Percentiles rank a stretch among this genome's conserved stretches.
phyloP scores from a whole-genome alignment of 2,888 invertebrate genomes.

The Mesodorylaimus sp. region DNA sequence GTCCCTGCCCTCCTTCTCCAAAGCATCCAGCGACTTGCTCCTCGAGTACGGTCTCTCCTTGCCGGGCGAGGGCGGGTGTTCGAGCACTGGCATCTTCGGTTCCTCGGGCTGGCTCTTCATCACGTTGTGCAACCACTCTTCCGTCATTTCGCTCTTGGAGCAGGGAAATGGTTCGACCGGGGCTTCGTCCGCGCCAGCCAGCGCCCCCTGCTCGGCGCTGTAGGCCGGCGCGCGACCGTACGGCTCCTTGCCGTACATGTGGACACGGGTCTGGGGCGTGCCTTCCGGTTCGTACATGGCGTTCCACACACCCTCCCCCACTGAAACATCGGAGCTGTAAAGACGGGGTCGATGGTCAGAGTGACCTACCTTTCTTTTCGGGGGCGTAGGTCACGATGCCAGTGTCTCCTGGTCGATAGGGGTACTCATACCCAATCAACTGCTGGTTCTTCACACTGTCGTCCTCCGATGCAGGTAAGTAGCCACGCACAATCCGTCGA shows the following conservation, averaged over 20 bases:
- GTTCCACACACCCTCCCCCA: neutral
- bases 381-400: no score
- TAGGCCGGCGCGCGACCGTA: neutral
- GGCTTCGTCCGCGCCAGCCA: neutral
- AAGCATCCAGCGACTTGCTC: neutral
- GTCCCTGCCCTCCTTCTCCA: neutral
- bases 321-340: neutral
- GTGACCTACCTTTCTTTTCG: no score
- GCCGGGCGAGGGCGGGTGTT: no score
- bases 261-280: neutral
- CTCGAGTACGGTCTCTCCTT: neutral
- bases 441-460: neutral
- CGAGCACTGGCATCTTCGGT: no score
- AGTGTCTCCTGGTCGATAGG: no score
- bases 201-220: neutral
- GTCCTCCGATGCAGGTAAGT: neutral
- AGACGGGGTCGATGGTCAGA: no score
- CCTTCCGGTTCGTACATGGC: neutral
- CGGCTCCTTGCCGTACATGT: neutral
- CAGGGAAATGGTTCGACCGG: neutral
- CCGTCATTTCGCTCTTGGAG: neutral
- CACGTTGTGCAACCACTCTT: neutral
- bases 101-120: no score
- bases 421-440: neutral
- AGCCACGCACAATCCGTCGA: slow-evolving; percentile 17